Evolutionary conservation across 92 coral and sea anemone species (phyloP).

Genomic region (Hydrozoanthus gracilis): DNA sequence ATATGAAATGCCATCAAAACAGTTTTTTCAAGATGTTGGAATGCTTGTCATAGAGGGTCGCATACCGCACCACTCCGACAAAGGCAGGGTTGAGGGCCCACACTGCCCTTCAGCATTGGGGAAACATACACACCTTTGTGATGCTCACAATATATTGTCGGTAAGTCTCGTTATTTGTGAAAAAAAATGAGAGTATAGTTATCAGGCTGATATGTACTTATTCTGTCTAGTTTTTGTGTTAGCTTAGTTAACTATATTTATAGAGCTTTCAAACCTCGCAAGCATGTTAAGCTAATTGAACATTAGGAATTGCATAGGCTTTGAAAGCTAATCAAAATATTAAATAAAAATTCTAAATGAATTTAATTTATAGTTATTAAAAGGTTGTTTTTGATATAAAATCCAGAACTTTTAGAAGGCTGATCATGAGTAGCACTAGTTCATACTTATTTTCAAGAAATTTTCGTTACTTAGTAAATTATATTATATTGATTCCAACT

Average conservation of each 20-base stretch:
- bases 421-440: too few relatives aligned
- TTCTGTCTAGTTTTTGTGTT: neutral
- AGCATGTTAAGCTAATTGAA: too few relatives aligned
- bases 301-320: too few relatives aligned
- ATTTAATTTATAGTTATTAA: too few relatives aligned
- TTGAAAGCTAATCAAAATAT: too few relatives aligned
- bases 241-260: neutral
- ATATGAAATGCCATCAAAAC: slow-evolving; percentile 87
- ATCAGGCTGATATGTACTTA: neutral
- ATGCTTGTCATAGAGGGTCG: slow-evolving; percentile 94
- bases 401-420: too few relatives aligned
- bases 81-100: slow-evolving; percentile 81
- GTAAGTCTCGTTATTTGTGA: slow-evolving; percentile 28
- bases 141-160: slow-evolving; percentile 12
- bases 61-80: slow-evolving; percentile 76
- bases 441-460: too few relatives aligned
- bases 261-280: neutral
- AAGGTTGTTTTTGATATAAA: too few relatives aligned
- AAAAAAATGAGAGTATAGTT: neutral
- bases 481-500: neutral
- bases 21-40: slow-evolving; percentile 89
- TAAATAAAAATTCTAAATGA: too few relatives aligned
- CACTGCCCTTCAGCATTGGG: slow-evolving; percentile 69
- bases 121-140: slow-evolving; percentile 63
- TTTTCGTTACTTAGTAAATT: neutral